phyloP scores from a whole-genome alignment of 2,888 invertebrate species.

The Drosophila antonietae region DNA sequence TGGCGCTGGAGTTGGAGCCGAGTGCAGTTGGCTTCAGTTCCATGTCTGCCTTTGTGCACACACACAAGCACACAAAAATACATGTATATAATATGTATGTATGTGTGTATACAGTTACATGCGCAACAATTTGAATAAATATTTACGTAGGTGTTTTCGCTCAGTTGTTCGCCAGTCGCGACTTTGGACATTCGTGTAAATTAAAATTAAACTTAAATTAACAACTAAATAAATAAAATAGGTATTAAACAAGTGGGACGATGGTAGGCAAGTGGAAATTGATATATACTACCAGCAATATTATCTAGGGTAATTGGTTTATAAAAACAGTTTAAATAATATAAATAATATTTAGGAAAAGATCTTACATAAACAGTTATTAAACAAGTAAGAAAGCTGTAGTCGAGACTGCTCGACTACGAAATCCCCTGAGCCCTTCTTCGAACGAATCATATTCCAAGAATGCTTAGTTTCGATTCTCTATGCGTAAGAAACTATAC shows the following conservation, averaged over 20 bases:
- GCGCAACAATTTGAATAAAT: constrained; percentile 52
- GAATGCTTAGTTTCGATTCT: no score
- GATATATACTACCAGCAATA: constrained; percentile 9
- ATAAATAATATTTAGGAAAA: no score
- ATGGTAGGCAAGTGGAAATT: neutral
- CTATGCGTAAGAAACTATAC: no score
- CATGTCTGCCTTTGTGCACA: constrained; percentile 17
- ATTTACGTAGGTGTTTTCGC: constrained; percentile 67
- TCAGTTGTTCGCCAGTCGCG: constrained; percentile 37
- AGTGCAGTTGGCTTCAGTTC: constrained; percentile 24
- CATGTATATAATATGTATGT: neutral
- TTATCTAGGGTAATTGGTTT: neutral
- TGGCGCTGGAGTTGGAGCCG: constrained; percentile 40
- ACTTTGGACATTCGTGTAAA: constrained; percentile 53
- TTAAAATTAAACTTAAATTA: constrained; percentile 64
- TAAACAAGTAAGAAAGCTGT: no score
- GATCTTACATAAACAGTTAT: no score
- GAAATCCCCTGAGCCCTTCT: no score
- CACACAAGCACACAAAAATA: neutral
- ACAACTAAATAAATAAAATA: constrained; percentile 52
- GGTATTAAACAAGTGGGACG: constrained; percentile 5
- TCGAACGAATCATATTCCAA: no score
- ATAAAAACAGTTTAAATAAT: neutral
- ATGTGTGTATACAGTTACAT: constrained; percentile 1
- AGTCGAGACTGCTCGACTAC: no score